phyloP scores from a whole-genome alignment of 1,140 invertebrate genomes.

The Gryon sp. region DNA sequence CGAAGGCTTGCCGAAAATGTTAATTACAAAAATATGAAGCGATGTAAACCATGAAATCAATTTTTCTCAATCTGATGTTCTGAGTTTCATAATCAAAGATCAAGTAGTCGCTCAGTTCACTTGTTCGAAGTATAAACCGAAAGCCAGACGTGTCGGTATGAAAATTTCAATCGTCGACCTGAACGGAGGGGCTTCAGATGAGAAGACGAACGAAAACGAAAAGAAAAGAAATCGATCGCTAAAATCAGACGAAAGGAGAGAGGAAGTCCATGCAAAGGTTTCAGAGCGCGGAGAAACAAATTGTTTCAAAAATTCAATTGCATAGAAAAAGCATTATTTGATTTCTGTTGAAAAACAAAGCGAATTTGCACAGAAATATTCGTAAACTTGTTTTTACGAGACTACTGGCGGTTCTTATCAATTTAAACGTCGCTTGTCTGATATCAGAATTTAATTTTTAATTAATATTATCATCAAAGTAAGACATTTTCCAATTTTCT shows the following conservation, averaged over 20 bases:
- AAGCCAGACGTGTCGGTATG: conserved; percentile 72
- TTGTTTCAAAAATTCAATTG: conserved; percentile 59
- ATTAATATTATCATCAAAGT: no score
- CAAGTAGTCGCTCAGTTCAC: conserved; percentile 60
- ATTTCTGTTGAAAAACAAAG: conserved; percentile 50
- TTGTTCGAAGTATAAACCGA: conserved; percentile 68
- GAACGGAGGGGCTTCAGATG: conserved; percentile 43
- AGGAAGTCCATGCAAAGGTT: conserved; percentile 43
- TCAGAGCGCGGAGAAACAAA: conserved; percentile 39
- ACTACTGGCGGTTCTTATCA: conserved; percentile 29
- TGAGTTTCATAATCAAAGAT: conserved; percentile 56
- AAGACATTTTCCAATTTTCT: no score
- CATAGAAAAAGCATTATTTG: conserved; percentile 52
- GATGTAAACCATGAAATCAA: conserved; percentile 35
- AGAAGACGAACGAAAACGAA: conserved; percentile 39
- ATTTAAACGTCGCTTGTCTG: conserved; percentile 27
- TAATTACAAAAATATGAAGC: conserved; percentile 52
- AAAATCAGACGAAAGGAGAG: conserved; percentile 38
- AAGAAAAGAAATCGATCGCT: conserved; percentile 38
- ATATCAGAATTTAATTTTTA: conserved; percentile 18
- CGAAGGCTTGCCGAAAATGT: conserved; percentile 27
- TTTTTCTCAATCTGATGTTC: conserved; percentile 43
- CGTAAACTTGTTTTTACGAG: conserved; percentile 43
- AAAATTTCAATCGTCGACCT: conserved; percentile 74
- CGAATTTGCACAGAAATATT: conserved; percentile 40